Base-by-base conservation (phyloP, 2,888 invertebrate species). In the Lasius fuliginosus region DNA sequence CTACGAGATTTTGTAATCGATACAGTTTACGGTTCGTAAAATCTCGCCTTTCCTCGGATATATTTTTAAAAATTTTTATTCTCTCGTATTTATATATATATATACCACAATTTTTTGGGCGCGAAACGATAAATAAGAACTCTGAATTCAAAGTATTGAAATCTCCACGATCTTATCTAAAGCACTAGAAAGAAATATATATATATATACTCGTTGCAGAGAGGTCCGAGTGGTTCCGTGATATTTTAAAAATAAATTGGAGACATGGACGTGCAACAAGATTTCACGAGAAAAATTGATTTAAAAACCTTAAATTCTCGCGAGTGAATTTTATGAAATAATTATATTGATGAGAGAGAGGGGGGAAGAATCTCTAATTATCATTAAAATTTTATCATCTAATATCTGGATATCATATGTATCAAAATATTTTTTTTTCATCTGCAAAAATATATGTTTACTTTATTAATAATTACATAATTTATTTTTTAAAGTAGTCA, bases 161-260 rank as follows among this genome's bases (percentile, higher is more conserved):
- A 60, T 12, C 11, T n/a, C n/a, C 40, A 27, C 27, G 4, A 18
- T 73, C 36, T 27, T 40, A 12, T 74, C 42, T 40, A 42, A 15
- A 42, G 3, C 30, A n/a, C 30, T 42, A 60, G 30, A 42, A 60
- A 60, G 42, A 11, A 71, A 36, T n/a, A 30, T 40, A 42, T 30
- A 6, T 23, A 23, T 23, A 33, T 36, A 36, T 36, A 23, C 6
- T 74, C 42, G 60, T 30, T 30, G 18, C 56, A 56, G 53, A 71
- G 56, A 36, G 56, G n/a, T 1, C 36, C 36, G 56, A 71, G 56
- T 15, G 56, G 18, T 71, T 71, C 56, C 56, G 15, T 27, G n/a
- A 27, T 60, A n/a, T 49, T 49, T 58, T 49, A 49, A 81, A 68
- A 36, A 33, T 49, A 58, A 62, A 62, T 36, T 74, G 27, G 40